Base-by-base conservation (phyloP, 2,888 invertebrate species). In the Linnaemya tessellans region DNA sequence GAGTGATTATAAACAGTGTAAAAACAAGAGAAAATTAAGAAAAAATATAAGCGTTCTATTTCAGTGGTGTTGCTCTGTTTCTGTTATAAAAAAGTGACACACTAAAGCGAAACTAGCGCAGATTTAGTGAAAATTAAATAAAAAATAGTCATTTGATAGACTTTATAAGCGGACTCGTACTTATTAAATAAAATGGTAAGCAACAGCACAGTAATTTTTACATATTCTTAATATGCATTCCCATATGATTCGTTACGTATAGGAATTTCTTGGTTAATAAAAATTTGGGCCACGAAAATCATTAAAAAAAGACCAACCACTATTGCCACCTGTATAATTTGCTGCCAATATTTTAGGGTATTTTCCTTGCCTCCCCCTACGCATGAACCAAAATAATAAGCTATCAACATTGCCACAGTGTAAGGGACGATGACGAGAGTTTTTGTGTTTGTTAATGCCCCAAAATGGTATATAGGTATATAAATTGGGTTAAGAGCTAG, bases 121-220 rank as follows among this genome's bases (percentile, higher is more conserved):
- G 77, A 78, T 64, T 73, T 77, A 67, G 35, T 43, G 30, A 78
- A 80, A 81, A 67, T 67, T 60, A 22, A 70, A 73, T 68, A 73
- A 58, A 68, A 30, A 60, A 4, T 18, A 73, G 30, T 68, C 67
- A 70, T 71, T 68, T 74, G 18, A 38, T 64, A 18, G 30, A 18
- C 41, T 56, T 70, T 60, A 38, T 43, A n/a, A 71, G 38, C 51
- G 70, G 43, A 71, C 35, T 46, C 51, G 80, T 82, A 80, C 80
- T 85, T 85, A 85, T 79, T 30, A 58, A 85, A 30, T 15, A 75
- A 81, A 84, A 85, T 85, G 85, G 85, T 85, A 85, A 85, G 54
- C 81, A 78, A 30, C 20, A 8, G 15, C 49, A 25, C 13, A 35
- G 43, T 22, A 62, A 41, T 25, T 49, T 58, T 41, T n/a, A 18